Conservation (phyloP, 2,113 vertebrate species). For the Conger conger region DNA sequence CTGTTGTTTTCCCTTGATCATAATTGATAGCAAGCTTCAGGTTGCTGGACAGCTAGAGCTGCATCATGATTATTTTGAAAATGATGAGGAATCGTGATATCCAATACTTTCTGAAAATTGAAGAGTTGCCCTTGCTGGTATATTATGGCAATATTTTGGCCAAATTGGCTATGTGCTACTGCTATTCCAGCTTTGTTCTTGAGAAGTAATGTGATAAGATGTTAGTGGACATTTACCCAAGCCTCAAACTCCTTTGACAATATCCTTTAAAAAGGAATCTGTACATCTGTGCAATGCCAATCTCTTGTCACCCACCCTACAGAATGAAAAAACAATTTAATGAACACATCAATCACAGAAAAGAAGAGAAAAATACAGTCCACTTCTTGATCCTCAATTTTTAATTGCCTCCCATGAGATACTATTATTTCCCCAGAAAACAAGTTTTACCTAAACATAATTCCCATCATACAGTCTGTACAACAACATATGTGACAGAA, state of each 20-base stretch:
- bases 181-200: neutral
- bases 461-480: conserved; percentile 22
- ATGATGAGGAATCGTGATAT: conserved; percentile 60
- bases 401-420: conserved; percentile 67
- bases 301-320: conserved; percentile 41
- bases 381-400: conserved; percentile 47
- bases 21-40: conserved; percentile 59
- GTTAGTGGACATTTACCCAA: conserved; percentile 13
- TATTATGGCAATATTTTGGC: conserved; percentile 43
- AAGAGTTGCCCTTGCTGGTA: conserved; percentile 62
- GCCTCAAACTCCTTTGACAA: conserved; percentile 45
- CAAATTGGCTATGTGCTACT: neutral
- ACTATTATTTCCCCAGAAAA: conserved; percentile 50
- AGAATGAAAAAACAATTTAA: conserved; percentile 56
- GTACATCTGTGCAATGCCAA: conserved; percentile 23
- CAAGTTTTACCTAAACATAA: conserved; percentile 45
- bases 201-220: conserved; percentile 5
- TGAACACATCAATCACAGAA: conserved; percentile 58
- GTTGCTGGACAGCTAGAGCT: conserved; percentile 52
- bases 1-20: conserved; percentile 54
- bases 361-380: conserved; percentile 48
- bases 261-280: conserved; percentile 33
- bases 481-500: neutral
- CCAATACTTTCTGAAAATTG: conserved; percentile 65
- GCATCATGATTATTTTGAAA: conserved; percentile 63